Conservation (phyloP, 1,140 invertebrate genomes). For the Drosophila ficusphila region DNA sequence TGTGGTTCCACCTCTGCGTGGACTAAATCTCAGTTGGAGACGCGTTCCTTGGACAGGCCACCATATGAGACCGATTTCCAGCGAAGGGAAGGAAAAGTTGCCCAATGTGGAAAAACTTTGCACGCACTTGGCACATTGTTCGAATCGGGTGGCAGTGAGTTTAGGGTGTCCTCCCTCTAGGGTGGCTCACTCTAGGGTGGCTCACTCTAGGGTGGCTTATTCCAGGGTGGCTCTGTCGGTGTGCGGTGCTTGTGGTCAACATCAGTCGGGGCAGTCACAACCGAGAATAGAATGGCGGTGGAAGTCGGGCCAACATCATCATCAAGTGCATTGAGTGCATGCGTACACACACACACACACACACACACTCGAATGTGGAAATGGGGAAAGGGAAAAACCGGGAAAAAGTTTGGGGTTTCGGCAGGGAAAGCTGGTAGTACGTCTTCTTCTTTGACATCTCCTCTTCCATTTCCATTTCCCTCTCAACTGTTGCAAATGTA, state of each 20-base stretch:
- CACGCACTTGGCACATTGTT: conserved; percentile 61
- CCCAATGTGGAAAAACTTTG: conserved; percentile 53
- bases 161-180: too few species aligned
- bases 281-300: neutral
- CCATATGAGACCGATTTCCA: conserved; percentile 37
- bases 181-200: neutral
- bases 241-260: conserved; percentile 54
- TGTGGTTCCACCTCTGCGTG: neutral
- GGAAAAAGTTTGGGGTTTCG: neutral
- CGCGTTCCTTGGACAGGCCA: conserved; percentile 19
- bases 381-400: neutral
- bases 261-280: conserved; percentile 25
- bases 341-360: too few species aligned
- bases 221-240: conserved; percentile 31
- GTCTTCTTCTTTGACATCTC: conserved; percentile 2
- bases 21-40: conserved; percentile 1
- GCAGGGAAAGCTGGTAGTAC: conserved; percentile 1
- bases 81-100: conserved; percentile 34
- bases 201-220: neutral
- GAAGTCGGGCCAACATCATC: conserved; percentile 39
- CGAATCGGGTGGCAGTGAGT: neutral
- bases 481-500: conserved; percentile 24
- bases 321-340: conserved; percentile 39
- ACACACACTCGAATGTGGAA: too few species aligned
- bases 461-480: neutral